A percentile compares a stretch with the other conserved stretches of the same genome.
Evolutionary conservation across 2,888 invertebrate species (phyloP).

Genomic region (Agriopis marginaria): DNA sequence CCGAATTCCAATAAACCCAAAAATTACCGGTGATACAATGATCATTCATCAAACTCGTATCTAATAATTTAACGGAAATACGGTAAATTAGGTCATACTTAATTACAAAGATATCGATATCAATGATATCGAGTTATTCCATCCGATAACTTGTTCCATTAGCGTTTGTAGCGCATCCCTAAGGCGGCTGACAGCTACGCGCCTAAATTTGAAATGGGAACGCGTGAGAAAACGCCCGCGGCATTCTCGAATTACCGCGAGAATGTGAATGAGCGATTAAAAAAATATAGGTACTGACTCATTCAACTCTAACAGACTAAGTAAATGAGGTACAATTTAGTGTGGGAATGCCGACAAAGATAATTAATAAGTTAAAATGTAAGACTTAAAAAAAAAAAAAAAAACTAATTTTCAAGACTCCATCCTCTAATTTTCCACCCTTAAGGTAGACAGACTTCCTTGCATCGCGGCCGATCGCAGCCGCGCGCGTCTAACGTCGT

Average conservation of each 20-base stretch:
- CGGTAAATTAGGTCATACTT: slow-evolving; percentile 2
- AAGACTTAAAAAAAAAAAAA: too few species aligned
- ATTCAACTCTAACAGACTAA: not conserved
- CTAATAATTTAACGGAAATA: slow-evolving; percentile 4
- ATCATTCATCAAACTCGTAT: slow-evolving; percentile 2
- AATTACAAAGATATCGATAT: slow-evolving; percentile 26
- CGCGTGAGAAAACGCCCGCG: slow-evolving; percentile 78
- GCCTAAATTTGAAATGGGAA: slow-evolving; percentile 77
- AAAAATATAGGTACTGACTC: slow-evolving; percentile 16
- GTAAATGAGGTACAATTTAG: too few species aligned
- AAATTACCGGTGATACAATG: slow-evolving; percentile 7
- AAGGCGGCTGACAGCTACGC: slow-evolving; percentile 67
- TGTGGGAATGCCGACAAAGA: too few species aligned
- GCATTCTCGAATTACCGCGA: slow-evolving; percentile 68
- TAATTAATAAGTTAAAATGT: too few species aligned
- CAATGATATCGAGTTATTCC: slow-evolving; percentile 22
- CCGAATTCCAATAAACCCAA: slow-evolving; percentile 1
- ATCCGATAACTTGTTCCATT: slow-evolving; percentile 33
- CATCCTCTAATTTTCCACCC: too few species aligned
- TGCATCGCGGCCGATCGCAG: too few species aligned
- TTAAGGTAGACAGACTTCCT: too few species aligned
- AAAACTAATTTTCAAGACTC: too few species aligned
- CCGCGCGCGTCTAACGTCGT: too few species aligned
- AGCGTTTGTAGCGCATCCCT: slow-evolving; percentile 45
- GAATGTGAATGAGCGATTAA: slow-evolving; percentile 69